Evolutionary conservation across 2,797 vertebrate species (phyloP), one percentile per base, ranked within the genome.

Genomic region (Prunella strophiata): DNA sequence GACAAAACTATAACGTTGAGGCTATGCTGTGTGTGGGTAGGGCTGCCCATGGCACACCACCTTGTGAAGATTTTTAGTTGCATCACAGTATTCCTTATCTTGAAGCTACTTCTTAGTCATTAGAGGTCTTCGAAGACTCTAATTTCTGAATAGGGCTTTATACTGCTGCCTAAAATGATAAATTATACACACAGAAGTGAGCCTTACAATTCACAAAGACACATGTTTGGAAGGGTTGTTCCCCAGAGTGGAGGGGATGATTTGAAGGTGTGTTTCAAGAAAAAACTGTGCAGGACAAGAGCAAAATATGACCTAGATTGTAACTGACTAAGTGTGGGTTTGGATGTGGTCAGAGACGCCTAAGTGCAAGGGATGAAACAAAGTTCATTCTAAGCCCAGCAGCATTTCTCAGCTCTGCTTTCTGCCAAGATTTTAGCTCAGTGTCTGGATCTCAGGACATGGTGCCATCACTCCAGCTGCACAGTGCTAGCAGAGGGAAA

Each of bases 371-470:
- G 11, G 29, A 26, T 45, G 43, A 47, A 72, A 78, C 2, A 2
- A 82, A 88, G 55, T 16, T 73, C n/a, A 32, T 9, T 18, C 13
- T 42, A 26, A 90, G 12, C 17, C 17, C 36, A 45, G 50, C 10
- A 59, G 13, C 6, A 4, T 43, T n/a, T n/a, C 42, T 92, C 45
- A 63, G 32, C 36, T 43, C 36, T 65, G 22, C 32, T 65, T 65
- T 68, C 50, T 75, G 58, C 26, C 58, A 58, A 42, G 47, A 29
- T 2, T 42, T 54, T 36, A 73, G 43, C 26, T 82, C 23, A 32
- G 17, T 27, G 25, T 70, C 51, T 22, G 16, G 27, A 61, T 72
- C 63, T 62, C 0, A 0, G 48, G 34, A 58, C 10, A 36, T 1
- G 0, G 14, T 76, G 22, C 20, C 13, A 15, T 12, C 21, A 10